These are phyloP conservation scores for Penaeus japonicus DNA, from an alignment of 1,140 invertebrate species.

Conservation along the genomic window DNA sequence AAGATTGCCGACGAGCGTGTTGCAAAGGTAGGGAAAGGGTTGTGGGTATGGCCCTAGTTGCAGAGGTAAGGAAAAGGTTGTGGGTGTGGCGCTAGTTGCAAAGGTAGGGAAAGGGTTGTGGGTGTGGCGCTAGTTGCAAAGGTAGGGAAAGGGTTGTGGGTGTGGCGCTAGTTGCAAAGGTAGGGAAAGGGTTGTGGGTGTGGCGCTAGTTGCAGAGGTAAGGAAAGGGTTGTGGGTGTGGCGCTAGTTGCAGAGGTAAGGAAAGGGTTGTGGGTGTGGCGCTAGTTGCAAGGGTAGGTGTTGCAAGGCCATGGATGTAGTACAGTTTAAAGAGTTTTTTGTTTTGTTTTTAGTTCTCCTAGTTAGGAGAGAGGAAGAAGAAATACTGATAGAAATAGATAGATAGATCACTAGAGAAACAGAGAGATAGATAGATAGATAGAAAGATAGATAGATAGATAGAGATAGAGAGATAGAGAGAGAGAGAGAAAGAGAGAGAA, in stretches of 20 bases:
- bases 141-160: too few species aligned
- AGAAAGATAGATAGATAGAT: too few species aligned
- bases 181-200: background rate
- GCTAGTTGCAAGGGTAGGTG: background rate
- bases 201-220: background rate
- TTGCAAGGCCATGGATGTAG: too few species aligned
- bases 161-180: too few species aligned
- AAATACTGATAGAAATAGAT: too few species aligned
- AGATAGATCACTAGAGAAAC: too few species aligned
- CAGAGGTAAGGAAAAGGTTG: background rate
- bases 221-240: background rate
- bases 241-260: background rate
- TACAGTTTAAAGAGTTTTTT: too few species aligned
- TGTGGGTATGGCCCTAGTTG: background rate
- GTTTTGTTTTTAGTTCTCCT: too few species aligned
- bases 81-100: background rate
- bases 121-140: background rate
- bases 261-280: background rate
- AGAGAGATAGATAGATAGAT: too few species aligned
- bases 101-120: background rate
- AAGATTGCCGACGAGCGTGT: constrained; percentile 51
- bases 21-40: constrained; percentile 32
- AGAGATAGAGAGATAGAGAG: too few species aligned
- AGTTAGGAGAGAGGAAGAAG: too few species aligned
- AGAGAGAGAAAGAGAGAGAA: too few species aligned